A percentile compares a stretch with the other conserved stretches of the same genome.
Evolutionary conservation across 1,140 invertebrate genomes (phyloP).

Genomic region (Gonioctena quinquepunctata): DNA sequence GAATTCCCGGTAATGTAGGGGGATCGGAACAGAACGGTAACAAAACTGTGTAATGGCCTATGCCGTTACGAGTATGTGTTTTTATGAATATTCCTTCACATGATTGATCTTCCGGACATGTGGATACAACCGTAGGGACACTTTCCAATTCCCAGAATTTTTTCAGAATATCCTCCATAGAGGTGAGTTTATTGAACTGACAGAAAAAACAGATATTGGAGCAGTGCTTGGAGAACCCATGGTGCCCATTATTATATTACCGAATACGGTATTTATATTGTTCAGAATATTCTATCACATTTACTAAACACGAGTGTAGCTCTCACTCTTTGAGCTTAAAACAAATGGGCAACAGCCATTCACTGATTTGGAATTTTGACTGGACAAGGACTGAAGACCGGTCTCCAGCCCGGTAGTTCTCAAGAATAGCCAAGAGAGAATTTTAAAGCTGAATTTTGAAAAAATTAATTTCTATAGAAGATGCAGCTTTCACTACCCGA

Average conservation of each 20-base stretch:
- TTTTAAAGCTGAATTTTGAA: no score
- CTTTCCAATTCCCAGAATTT: slow-evolving; percentile 11
- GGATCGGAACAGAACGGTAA: background rate
- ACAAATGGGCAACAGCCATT: no score
- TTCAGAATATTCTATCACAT: no score
- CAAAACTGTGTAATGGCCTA: slow-evolving; percentile 11
- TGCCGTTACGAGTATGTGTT: background rate
- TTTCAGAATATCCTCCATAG: background rate
- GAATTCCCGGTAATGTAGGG: background rate
- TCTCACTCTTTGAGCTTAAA: no score
- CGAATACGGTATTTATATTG: slow-evolving; percentile 9
- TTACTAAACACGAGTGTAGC: no score
- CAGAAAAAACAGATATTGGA: background rate
- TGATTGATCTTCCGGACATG: background rate
- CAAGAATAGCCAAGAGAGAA: no score
- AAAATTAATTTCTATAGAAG: no score
- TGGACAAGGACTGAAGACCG: no score
- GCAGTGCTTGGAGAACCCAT: background rate
- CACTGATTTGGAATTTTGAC: no score
- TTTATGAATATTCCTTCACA: slow-evolving; percentile 11
- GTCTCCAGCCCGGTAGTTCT: no score
- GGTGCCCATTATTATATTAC: slow-evolving; percentile 14
- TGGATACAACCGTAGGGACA: background rate
- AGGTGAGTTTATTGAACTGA: background rate
- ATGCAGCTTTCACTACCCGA: no score